Base-by-base conservation (phyloP, 1,140 invertebrate genomes). In the Megalopta genalis region DNA sequence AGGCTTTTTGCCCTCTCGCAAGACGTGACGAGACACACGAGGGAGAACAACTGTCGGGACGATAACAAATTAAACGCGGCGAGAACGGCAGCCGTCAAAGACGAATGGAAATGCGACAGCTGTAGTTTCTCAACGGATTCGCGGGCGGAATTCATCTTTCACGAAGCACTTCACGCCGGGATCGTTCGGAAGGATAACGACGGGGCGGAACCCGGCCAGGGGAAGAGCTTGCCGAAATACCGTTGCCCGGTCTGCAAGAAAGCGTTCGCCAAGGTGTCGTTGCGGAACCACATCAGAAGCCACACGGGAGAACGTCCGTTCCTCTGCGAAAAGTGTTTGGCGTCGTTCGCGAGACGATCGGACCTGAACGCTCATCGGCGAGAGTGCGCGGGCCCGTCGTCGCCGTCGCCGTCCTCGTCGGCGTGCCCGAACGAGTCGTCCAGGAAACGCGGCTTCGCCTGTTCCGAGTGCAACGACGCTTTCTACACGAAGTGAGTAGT, bases 281-380 rank as follows among this genome's bases (percentile, higher is more conserved):
- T 97, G 18, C 92, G 95, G 2, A 94, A 94, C 42, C 97, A 97
- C 88, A 92, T 97, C 59, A 93, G 95, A 32, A 93, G 94, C 42
- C 96, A 97, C 86, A 97, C 96, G 0, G 95, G 96, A 25, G 97
- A 98, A 88, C 95, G 96, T 81, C 96, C 96, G 0, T 97, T 94
- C 81, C 88, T 94, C 25, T 97, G 96, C 79, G 75, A 87, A 0
- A 90, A 92, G 0, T 97, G 96, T 87, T 87, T 86, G 0, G 88
- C 93, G 0, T 94, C 94, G 54, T 98, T 98, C 88, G 95, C 94
- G 0, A 93, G 95, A 23, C 94, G 94, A 80, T 94, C 94, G 39
- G 95, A 94, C 82, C 90, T 96, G 9, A 90, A 82, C 60, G 83
- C 69, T 64, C 92, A 93, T 75, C 75, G 78, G 9, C 88, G 75